Evolutionary conservation across 2,888 invertebrate species (phyloP).

Genomic region (Spisula subtruncata): DNA sequence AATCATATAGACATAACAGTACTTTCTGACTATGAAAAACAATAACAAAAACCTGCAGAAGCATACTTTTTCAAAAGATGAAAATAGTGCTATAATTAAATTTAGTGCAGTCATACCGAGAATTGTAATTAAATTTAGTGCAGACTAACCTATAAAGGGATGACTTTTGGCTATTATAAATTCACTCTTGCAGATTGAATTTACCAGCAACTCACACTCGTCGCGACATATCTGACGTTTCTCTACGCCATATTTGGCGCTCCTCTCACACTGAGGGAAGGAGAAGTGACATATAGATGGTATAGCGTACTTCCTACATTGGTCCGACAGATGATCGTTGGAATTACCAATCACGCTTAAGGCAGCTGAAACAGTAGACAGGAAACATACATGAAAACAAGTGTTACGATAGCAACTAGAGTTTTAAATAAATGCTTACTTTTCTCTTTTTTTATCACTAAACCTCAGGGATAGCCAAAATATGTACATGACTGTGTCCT

Average conservation of each 20-base stretch:
- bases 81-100: background rate
- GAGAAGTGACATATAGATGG: slow-evolving; percentile 97
- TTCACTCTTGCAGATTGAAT: slow-evolving; percentile 96
- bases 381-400: too few species aligned
- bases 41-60: too few species aligned
- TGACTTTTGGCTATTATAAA: slow-evolving; percentile 97
- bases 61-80: background rate
- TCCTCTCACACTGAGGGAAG: slow-evolving; percentile 95
- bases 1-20: too few species aligned
- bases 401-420: too few species aligned
- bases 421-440: too few species aligned
- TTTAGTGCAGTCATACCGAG: slow-evolving; percentile 74
- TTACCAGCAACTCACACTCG: slow-evolving; percentile 97
- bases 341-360: slow-evolving; percentile 90
- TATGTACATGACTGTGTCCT: too few species aligned
- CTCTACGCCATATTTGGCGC: slow-evolving; percentile 88
- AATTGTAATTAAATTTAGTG: background rate
- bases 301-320: slow-evolving; percentile 95
- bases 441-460: too few species aligned
- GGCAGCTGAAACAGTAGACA: slow-evolving; percentile 77
- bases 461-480: too few species aligned
- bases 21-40: too few species aligned
- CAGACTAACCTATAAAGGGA: slow-evolving; percentile 89
- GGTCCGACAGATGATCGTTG: slow-evolving; percentile 88
- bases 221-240: slow-evolving; percentile 92